Conservation (phyloP, 2,113 vertebrate species). For the Delphinus delphis region DNA sequence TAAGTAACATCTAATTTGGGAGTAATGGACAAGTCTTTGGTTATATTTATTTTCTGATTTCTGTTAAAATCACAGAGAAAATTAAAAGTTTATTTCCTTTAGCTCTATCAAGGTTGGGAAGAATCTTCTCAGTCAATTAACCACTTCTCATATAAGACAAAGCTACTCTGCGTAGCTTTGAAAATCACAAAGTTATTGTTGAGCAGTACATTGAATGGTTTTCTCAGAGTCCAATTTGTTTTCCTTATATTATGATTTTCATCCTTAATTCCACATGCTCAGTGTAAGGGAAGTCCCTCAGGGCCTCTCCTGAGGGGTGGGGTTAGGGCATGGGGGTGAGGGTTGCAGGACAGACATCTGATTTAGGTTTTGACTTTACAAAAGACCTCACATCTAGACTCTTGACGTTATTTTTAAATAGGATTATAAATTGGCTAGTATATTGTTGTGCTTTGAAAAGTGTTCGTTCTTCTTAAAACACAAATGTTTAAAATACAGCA, state of each 20-base stretch:
- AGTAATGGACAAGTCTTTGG: neutral
- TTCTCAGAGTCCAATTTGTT: neutral
- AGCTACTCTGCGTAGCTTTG: neutral
- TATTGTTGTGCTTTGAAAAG: neutral
- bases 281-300: neutral
- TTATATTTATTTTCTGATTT: conserved; percentile 26
- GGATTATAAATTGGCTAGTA: neutral
- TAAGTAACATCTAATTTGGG: neutral
- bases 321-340: accelerated
- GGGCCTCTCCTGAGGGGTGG: neutral
- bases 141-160: neutral
- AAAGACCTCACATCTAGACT: neutral
- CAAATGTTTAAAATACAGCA: neutral
- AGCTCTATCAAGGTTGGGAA: neutral
- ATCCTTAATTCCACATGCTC: neutral
- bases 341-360: neutral
- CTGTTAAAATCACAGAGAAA: neutral
- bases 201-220: neutral
- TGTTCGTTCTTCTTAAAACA: neutral
- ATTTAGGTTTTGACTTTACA: neutral
- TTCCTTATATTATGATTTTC: neutral
- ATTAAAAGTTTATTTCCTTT: neutral
- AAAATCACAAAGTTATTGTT: neutral
- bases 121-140: neutral
- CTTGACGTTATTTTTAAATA: neutral